Conservation (phyloP, 2,113 vertebrate species). For the Erythrocercus mccallii region DNA sequence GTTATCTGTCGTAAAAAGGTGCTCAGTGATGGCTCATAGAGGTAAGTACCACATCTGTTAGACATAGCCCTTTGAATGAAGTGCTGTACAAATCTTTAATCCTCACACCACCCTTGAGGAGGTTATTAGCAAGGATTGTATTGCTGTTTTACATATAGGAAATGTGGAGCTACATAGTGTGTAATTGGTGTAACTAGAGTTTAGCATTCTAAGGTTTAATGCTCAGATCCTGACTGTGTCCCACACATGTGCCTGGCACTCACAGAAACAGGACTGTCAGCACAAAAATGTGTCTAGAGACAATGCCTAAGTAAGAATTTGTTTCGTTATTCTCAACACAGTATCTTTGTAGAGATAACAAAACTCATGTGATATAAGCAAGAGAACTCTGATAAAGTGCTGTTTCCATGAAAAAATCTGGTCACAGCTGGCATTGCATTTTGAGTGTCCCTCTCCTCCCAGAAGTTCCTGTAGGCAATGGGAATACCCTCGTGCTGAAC, state of each 20-base stretch:
- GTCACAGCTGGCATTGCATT: background rate
- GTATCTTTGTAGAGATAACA: background rate
- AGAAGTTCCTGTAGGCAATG: background rate
- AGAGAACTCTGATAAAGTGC: background rate
- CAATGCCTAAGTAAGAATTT: background rate
- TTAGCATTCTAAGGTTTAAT: background rate
- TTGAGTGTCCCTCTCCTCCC: background rate
- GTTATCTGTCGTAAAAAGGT: background rate
- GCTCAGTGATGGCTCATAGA: background rate
- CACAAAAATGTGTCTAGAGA: background rate
- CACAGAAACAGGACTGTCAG: accelerated
- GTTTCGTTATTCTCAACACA: background rate
- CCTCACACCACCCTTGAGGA: background rate
- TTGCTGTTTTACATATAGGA: background rate
- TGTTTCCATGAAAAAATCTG: background rate
- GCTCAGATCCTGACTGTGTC: background rate
- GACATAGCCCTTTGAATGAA: background rate
- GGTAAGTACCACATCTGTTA: background rate
- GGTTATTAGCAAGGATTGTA: background rate
- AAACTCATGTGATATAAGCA: background rate
- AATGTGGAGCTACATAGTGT: background rate
- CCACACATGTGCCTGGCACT: background rate
- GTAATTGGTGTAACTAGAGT: background rate
- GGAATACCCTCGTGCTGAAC: background rate
- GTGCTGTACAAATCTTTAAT: background rate